A percentile compares a stretch with the other conserved stretches of the same genome.
Conservation (phyloP, 2,113 vertebrate genomes). For the Narcine bancroftii region DNA sequence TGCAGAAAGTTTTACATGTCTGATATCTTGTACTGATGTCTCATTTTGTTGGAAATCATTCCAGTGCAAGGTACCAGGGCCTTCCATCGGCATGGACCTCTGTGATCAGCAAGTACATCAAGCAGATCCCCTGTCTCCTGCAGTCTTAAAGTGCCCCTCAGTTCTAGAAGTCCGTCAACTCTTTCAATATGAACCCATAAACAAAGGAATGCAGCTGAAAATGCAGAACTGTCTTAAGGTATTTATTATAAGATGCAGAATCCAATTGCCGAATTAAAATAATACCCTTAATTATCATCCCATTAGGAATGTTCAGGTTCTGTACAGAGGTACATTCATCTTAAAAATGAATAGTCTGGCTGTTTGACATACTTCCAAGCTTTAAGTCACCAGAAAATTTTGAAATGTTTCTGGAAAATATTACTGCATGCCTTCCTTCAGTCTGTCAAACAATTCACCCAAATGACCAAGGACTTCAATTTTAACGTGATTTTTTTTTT, state of each 20-base stretch:
- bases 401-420: no score
- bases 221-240: conserved; percentile 74
- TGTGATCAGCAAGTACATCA: conserved; percentile 51
- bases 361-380: no score
- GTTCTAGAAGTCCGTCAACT: conserved; percentile 73
- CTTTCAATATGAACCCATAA: conserved; percentile 59
- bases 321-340: not conserved
- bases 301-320: not conserved
- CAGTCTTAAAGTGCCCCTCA: conserved; percentile 58
- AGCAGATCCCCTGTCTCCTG: not conserved
- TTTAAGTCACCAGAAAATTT: no score
- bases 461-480: no score
- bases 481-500: no score
- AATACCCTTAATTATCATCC: not conserved
- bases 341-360: not conserved
- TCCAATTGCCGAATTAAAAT: not conserved
- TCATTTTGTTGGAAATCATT: conserved; percentile 31
- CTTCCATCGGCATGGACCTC: conserved; percentile 45
- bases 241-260: not conserved
- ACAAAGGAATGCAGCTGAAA: conserved; percentile 47
- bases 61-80: conserved; percentile 56
- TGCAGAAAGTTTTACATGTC: not conserved
- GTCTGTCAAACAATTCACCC: no score
- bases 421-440: no score
- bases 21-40: not conserved